Conservation (phyloP, 2,113 vertebrate genomes). For the Phaethon lepturus region DNA sequence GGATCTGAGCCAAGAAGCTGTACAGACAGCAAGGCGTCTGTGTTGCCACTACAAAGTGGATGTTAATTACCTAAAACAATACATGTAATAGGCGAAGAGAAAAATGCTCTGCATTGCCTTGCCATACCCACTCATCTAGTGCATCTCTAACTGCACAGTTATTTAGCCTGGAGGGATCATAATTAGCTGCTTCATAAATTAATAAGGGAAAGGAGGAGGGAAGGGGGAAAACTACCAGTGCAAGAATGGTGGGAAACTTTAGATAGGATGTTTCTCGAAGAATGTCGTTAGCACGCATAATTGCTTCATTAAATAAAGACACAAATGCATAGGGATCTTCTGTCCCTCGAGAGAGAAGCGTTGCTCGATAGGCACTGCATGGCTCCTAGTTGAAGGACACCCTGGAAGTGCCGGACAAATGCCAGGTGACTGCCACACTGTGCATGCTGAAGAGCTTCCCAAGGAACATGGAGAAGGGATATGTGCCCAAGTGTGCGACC, state of each 20-base stretch:
- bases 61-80: conserved; percentile 91
- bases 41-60: conserved; percentile 87
- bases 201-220: conserved; percentile 78
- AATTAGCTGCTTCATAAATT: conserved; percentile 85
- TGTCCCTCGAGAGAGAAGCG: conserved; percentile 21
- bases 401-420: background rate
- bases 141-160: conserved; percentile 82
- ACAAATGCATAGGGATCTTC: background rate
- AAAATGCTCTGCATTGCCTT: conserved; percentile 76
- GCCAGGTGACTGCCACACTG: background rate
- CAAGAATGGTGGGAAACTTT: conserved; percentile 81
- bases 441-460: background rate
- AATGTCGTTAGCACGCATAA: conserved; percentile 74
- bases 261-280: conserved; percentile 80
- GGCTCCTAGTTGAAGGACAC: background rate
- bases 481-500: background rate
- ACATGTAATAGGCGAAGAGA: conserved; percentile 82
- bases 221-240: conserved; percentile 64
- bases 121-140: conserved; percentile 75
- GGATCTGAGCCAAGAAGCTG: conserved; percentile 82
- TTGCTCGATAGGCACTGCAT: background rate
- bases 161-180: conserved; percentile 81
- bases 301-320: conserved; percentile 67
- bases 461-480: background rate
- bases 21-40: conserved; percentile 88